Percentiles rank a stretch among this genome's conserved stretches.
Evolutionary conservation across 2,797 vertebrate species (phyloP).

Genomic region (Myoxocephalus aenaeus): DNA sequence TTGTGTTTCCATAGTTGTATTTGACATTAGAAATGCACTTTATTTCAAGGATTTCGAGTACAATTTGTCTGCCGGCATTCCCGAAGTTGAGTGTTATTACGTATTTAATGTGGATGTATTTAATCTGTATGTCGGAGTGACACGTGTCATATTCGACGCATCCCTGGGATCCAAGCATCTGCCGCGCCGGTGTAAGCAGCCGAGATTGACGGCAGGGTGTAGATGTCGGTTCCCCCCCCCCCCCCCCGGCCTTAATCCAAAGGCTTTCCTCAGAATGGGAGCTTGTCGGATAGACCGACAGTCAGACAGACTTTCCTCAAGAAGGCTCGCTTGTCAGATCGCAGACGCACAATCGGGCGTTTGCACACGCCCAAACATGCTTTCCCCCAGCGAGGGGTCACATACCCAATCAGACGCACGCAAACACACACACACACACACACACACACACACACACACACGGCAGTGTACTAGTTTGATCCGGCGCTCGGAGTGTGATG

Average conservation of each 20-base stretch:
- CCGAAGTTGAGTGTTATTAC: not conserved
- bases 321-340: constrained; percentile 64
- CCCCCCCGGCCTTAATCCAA: constrained; percentile 58
- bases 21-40: not conserved
- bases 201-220: constrained; percentile 66
- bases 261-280: constrained; percentile 61
- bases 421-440: constrained; percentile 20
- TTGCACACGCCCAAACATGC: constrained; percentile 27
- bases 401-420: constrained; percentile 69
- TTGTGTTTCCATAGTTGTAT: not conserved
- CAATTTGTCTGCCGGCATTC: not conserved
- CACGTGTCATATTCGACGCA: not conserved
- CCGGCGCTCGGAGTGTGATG: constrained; percentile 68
- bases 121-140: not conserved
- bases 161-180: constrained; percentile 35
- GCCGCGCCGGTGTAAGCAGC: constrained; percentile 54
- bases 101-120: not conserved
- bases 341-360: constrained; percentile 52
- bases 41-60: no score
- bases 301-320: constrained; percentile 61
- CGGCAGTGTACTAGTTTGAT: constrained; percentile 62
- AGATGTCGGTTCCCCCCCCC: constrained; percentile 46
- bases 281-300: constrained; percentile 66
- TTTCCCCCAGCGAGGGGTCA: constrained; percentile 67
- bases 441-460: constrained; percentile 43